Evolutionary conservation across 2,113 vertebrate species (phyloP).

Genomic region (Sinosuthora webbiana): DNA sequence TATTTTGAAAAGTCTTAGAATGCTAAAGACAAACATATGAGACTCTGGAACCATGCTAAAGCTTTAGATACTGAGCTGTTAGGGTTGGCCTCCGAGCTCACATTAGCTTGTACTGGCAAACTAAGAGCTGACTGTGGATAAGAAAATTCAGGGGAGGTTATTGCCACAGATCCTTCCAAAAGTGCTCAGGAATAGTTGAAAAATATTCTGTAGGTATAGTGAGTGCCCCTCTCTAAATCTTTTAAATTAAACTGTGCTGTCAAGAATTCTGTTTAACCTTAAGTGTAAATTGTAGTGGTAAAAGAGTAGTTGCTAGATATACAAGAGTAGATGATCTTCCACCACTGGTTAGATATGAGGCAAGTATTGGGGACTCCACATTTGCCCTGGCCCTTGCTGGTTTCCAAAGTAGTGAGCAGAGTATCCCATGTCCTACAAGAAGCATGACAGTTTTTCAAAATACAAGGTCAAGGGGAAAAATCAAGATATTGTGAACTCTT

Average conservation of each 20-base stretch:
- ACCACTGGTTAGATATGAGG: neutral
- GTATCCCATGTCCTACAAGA: neutral
- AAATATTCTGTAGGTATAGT: conserved; percentile 7
- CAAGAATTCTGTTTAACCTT: neutral
- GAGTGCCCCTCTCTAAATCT: conserved; percentile 37
- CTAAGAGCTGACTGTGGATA: conserved; percentile 49
- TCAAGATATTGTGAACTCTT: neutral
- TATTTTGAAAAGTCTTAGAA: conserved; percentile 67
- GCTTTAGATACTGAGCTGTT: conserved; percentile 57
- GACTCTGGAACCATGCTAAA: conserved; percentile 52
- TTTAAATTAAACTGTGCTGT: conserved; percentile 21
- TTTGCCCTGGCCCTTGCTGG: neutral
- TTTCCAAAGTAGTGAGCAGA: neutral
- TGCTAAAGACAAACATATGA: conserved; percentile 67
- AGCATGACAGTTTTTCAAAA: neutral
- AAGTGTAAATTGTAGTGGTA: neutral
- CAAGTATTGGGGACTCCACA: neutral
- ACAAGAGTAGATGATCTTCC: neutral
- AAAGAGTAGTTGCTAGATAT: neutral
- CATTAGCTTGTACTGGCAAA: conserved; percentile 68
- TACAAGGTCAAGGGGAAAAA: neutral
- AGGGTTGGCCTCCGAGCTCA: conserved; percentile 47
- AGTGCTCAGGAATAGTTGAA: conserved; percentile 19
- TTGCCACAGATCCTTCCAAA: conserved; percentile 51
- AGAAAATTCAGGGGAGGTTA: conserved; percentile 65